phyloP scores from a whole-genome alignment of 2,888 invertebrate genomes.

The Dendrolimus houi region DNA sequence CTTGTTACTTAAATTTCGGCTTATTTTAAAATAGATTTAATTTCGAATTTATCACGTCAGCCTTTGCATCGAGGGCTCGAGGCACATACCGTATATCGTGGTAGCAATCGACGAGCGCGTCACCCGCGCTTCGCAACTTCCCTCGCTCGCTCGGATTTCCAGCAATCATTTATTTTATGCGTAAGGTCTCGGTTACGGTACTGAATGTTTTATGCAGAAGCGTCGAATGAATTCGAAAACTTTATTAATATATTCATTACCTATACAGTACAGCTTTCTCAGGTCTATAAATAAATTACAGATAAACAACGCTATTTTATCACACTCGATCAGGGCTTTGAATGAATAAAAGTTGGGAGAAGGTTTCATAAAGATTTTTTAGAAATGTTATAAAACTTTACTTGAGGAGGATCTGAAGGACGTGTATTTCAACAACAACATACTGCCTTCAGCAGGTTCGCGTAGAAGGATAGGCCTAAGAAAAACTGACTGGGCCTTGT shows the following conservation, averaged over 20 bases:
- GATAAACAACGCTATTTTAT: background rate
- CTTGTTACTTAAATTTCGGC: no score
- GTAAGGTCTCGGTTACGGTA: slow-evolving; percentile 42
- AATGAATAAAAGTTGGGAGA: background rate
- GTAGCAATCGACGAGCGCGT: no score
- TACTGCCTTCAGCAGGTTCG: no score
- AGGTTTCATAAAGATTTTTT: background rate
- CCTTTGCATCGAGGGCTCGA: no score
- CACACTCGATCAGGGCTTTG: background rate
- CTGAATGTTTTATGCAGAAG: slow-evolving; percentile 46
- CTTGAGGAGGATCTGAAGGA: no score
- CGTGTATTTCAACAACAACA: no score
- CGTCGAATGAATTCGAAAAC: slow-evolving; percentile 40
- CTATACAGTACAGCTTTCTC: background rate
- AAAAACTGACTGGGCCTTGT: no score
- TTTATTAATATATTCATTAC: slow-evolving; percentile 27
- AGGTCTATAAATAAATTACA: slow-evolving; percentile 7
- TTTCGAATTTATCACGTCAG: no score
- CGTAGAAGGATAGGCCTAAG: no score
- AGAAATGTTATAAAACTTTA: background rate
- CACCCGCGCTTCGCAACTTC: slow-evolving; percentile 1
- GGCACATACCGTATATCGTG: no score
- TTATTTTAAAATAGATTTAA: no score
- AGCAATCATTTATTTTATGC: slow-evolving; percentile 60
- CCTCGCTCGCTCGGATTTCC: slow-evolving; percentile 37